Base-by-base conservation (phyloP, 2,113 vertebrate species). In the Sterna hirundo region DNA sequence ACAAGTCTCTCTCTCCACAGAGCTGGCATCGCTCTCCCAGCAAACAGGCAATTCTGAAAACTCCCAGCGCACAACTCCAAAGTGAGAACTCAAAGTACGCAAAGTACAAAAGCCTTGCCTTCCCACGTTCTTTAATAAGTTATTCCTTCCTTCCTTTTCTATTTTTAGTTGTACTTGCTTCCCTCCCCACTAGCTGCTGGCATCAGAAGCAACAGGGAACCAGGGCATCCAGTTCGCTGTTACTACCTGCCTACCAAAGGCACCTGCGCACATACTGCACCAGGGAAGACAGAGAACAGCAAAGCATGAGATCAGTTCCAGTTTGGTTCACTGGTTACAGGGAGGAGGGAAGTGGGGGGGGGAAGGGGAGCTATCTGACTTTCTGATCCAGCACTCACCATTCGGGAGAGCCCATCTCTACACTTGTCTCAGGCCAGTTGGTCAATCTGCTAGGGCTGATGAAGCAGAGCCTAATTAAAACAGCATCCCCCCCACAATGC, bases 1-100 rank as follows among this genome's bases (percentile, higher is more conserved):
- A 96, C 94, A 96, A 92, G 82, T 89, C 97, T 95, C 93, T 83
- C 92, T 55, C 96, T 95, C 90, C 95, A 79, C 69, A 62, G 94
- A 94, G 70, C 94, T 97, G 97, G 96, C 95, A 93, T 46, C 13
- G 5, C 82, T 86, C 84, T 75, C 79, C 86, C 87, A 88, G 83
- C 83, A 83, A 97, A 92, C 55, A 83, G 77, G 90, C 96, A 85
- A 90, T 91, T 94, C 96, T 52, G 22, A 97, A 94, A 88, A 82
- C 74, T 85, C 96, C 34, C 69, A 80, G 90, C 9, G 4, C 85
- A 95, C 78, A 93, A 70, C 86, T 52, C 62, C 55, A 38, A 83
- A 93, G 79, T 84, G 57, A 90, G 72, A 95, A 93, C 76, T 69
- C 32, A 40, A 85, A 91, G 62, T 65, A 86, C 51, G 0, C 75